Percentiles rank a stretch among this genome's conserved stretches.
phyloP scores from a whole-genome alignment of 1,140 invertebrate species.

The Trichomalopsis sarcophagae region DNA sequence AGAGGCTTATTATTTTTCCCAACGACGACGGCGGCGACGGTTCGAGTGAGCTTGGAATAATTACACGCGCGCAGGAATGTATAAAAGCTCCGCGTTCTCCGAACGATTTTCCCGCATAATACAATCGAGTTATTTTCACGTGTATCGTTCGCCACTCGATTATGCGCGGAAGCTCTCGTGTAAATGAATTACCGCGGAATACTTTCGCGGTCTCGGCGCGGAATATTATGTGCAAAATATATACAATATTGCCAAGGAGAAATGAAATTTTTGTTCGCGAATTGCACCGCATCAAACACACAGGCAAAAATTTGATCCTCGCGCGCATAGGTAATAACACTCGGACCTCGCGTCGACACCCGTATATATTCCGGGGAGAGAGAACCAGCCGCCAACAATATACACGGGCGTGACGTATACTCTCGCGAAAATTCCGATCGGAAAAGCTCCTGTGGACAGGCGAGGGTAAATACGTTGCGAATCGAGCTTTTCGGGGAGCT shows the following conservation, averaged over 20 bases:
- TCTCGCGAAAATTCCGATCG: background rate
- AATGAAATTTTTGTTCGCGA: no score
- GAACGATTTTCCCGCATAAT: background rate
- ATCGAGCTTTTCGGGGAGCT: background rate
- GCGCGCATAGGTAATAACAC: background rate
- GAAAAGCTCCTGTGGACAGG: background rate
- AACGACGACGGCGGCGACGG: background rate
- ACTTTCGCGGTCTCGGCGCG: background rate
- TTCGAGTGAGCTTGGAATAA: background rate
- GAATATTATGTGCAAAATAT: no score
- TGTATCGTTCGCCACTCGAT: background rate
- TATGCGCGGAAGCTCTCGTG: background rate
- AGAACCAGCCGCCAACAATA: background rate
- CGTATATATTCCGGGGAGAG: background rate
- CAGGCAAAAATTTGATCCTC: no score
- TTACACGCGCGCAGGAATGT: background rate
- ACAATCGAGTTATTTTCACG: background rate
- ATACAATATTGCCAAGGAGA: no score
- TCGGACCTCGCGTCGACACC: background rate
- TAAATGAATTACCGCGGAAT: background rate
- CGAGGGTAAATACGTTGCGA: constrained; percentile 39
- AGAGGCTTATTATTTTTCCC: constrained; percentile 61
- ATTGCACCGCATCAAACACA: no score
- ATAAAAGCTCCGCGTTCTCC: background rate
- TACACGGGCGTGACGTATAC: no score